Evolutionary conservation across 2,888 invertebrate species (phyloP), one percentile per base, ranked within the genome.

Genomic region (Rhagonycha fulva): DNA sequence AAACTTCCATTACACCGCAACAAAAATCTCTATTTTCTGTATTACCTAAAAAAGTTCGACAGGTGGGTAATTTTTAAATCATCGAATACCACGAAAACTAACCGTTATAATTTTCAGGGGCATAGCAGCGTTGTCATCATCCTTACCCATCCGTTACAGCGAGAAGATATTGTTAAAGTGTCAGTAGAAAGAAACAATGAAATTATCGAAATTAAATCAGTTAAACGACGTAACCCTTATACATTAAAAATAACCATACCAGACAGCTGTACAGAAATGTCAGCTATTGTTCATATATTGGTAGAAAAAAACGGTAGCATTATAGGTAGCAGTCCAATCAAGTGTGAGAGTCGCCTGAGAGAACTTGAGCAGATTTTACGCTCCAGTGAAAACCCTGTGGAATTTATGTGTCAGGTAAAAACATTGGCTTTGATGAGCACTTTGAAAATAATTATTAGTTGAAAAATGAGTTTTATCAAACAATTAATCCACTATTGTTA

Each of bases 351-450:
- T 84, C 91, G 94, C 73, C 89, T 96, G 71, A 89, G 95, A 32
- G 96, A 96, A 85, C 88, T 96, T 72, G 96, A 95, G 85, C 95
- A 95, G 83, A 89, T 96, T 82, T 88, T 96, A 72, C 89, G 95
- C 60, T 92, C 93, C 5, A 92, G 93, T 74, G 94, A 95, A 82
- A 94, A 94, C 84, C 96, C 96, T 0, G 88, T 96, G 71, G 95
- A 96, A 86, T 96, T 96, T 83, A 95, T 96, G 94, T 96, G 96
- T 83, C 95, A 96, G 91, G 94, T 94, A 88, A 83, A 76, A 77
- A 71, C 30, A 67, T 12, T 47, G n/a, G 63, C 75, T 75, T 75
- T 75, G 71, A 75, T 23, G 71, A 71, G 60, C 62, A 68, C 66
- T 73, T 68, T 73, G 63, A 68, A 74, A 68, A 24, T 75, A 69